These are phyloP conservation scores for Corticium candelabrum DNA, from an alignment of 37 sponge, comb jelly and placozoan genomes.

Conservation along the genomic window DNA sequence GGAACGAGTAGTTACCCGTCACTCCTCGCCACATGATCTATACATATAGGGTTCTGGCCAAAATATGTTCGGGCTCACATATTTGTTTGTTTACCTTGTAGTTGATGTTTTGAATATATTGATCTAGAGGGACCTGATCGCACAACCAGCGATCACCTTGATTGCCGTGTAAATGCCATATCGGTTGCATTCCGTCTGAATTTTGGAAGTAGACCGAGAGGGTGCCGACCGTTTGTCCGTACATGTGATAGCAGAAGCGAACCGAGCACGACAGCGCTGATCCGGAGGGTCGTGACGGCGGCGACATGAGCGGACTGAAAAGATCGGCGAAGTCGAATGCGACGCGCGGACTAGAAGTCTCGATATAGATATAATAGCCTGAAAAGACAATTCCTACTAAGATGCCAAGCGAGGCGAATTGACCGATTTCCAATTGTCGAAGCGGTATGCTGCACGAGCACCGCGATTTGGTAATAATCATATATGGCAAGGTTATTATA, in stretches of 20 bases:
- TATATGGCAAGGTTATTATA: too few species aligned
- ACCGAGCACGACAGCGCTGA: background rate
- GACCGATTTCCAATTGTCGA: too few species aligned
- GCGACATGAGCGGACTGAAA: constrained; percentile 3
- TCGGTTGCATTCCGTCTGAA: background rate
- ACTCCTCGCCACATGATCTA: background rate
- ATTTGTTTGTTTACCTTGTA: too few species aligned
- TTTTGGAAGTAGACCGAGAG: background rate
- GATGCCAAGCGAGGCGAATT: too few species aligned
- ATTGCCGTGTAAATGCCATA: background rate
- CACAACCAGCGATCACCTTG: background rate
- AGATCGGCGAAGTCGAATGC: background rate
- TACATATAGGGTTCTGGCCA: too few species aligned
- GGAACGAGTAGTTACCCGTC: background rate
- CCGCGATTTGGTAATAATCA: too few species aligned
- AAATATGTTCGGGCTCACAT: too few species aligned
- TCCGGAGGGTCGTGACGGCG: background rate
- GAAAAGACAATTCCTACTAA: too few species aligned
- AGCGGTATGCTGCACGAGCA: too few species aligned
- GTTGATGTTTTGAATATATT: background rate
- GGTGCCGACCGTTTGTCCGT: constrained; percentile 6
- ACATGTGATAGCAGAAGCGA: constrained; percentile 9
- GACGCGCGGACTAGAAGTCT: background rate
- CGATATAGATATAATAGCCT: constrained; percentile 2
- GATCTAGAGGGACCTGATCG: background rate